These are phyloP conservation scores for Sprattus sprattus DNA, from an alignment of 2,113 vertebrate species.

Conservation along the genomic window DNA sequence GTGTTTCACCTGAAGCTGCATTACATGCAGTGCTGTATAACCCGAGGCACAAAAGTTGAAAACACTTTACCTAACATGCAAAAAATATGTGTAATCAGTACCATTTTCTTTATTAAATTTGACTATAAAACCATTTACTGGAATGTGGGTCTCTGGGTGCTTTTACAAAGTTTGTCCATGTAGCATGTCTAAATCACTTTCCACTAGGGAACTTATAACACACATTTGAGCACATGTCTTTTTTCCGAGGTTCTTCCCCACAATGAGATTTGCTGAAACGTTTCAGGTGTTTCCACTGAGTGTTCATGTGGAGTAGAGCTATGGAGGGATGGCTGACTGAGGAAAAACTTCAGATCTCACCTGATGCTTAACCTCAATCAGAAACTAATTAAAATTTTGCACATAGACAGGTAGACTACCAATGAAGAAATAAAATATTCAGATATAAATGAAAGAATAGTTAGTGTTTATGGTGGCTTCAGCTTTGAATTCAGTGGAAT, in stretches of 20 bases:
- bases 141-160: too few relatives aligned
- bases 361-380: background rate
- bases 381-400: background rate
- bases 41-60: too few relatives aligned
- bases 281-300: background rate
- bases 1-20: too few relatives aligned
- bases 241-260: background rate
- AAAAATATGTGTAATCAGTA: too few relatives aligned
- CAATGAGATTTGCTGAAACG: background rate
- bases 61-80: too few relatives aligned
- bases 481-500: background rate
- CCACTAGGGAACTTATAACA: too few relatives aligned
- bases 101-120: too few relatives aligned
- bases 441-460: background rate
- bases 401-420: background rate
- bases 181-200: too few relatives aligned
- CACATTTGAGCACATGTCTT: too few relatives aligned
- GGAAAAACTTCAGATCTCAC: background rate
- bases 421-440: background rate
- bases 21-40: too few relatives aligned
- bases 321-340: background rate
- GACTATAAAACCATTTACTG: too few relatives aligned
- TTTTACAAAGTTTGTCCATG: too few relatives aligned
- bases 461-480: background rate
- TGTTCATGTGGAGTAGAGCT: background rate